Percentiles rank a stretch among this genome's conserved stretches.
Evolutionary conservation across 2,888 invertebrate species (phyloP).

Genomic region (Stratiomys singularior): DNA sequence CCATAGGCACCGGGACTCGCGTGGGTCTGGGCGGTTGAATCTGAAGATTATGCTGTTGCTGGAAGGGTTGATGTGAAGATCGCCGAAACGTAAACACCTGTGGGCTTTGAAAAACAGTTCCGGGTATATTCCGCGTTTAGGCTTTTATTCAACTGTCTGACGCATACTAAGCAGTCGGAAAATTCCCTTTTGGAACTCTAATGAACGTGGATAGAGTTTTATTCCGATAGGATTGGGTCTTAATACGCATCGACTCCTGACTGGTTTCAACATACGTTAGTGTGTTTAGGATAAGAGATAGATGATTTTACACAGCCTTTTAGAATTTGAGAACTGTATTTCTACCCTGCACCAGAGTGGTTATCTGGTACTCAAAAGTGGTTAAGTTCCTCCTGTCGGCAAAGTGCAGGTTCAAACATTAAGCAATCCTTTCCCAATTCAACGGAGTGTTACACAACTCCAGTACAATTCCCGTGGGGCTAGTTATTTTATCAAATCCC

Average conservation of each 20-base stretch:
- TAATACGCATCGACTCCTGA: not conserved
- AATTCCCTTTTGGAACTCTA: not conserved
- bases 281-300: not conserved
- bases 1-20: not conserved
- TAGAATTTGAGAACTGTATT: not conserved
- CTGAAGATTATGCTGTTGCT: not conserved
- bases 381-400: no score
- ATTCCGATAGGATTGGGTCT: not conserved
- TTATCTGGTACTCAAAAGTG: no score
- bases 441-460: no score
- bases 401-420: no score
- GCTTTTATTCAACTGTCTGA: not conserved
- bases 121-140: not conserved
- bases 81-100: not conserved
- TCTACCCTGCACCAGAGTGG: not conserved
- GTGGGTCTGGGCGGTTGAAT: not conserved
- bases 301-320: not conserved
- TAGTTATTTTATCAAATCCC: no score
- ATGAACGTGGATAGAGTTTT: not conserved
- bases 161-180: not conserved
- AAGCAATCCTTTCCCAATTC: no score
- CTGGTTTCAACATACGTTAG: not conserved
- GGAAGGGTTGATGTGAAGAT: not conserved
- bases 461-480: no score
- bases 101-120: not conserved